A percentile compares a stretch with the other conserved stretches of the same genome.
phyloP scores from a whole-genome alignment of 2,797 vertebrate genomes.

The Rhabdophis nuchalis region DNA sequence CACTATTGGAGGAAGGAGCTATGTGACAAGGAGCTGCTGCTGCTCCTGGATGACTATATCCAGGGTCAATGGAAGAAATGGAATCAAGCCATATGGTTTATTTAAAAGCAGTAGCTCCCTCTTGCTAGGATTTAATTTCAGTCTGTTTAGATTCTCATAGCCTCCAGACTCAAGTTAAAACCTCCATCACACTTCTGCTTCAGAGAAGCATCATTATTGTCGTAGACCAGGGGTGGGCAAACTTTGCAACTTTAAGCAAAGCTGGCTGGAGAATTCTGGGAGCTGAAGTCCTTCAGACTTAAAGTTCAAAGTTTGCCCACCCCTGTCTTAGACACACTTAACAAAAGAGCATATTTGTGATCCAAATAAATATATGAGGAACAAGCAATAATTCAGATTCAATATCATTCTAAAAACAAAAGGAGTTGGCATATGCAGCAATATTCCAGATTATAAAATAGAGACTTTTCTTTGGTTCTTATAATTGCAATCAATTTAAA shows the following conservation, averaged over 20 bases:
- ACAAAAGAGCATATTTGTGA: background rate
- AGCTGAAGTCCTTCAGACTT: too few relatives aligned
- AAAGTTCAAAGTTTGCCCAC: too few relatives aligned
- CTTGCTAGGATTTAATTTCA: background rate
- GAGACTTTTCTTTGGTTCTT: background rate
- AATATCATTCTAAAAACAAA: background rate
- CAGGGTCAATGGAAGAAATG: background rate
- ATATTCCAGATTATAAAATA: background rate
- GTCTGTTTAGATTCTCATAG: background rate
- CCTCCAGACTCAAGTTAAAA: background rate
- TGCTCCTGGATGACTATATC: background rate
- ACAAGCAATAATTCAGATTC: background rate
- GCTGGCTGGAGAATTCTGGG: too few relatives aligned
- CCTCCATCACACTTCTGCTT: background rate
- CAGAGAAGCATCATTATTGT: background rate
- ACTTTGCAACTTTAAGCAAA: too few relatives aligned
- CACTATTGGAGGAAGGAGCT: background rate
- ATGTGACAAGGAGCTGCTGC: background rate
- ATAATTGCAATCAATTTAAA: background rate
- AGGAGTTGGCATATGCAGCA: background rate
- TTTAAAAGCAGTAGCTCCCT: background rate
- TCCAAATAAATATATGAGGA: background rate
- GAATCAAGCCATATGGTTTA: background rate
- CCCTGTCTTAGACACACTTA: background rate
- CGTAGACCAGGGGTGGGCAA: too few relatives aligned